A percentile compares a stretch with the other conserved stretches of the same genome.
phyloP scores from a whole-genome alignment of 2,888 invertebrate genomes.

The Chrysomela aeneicollis region DNA sequence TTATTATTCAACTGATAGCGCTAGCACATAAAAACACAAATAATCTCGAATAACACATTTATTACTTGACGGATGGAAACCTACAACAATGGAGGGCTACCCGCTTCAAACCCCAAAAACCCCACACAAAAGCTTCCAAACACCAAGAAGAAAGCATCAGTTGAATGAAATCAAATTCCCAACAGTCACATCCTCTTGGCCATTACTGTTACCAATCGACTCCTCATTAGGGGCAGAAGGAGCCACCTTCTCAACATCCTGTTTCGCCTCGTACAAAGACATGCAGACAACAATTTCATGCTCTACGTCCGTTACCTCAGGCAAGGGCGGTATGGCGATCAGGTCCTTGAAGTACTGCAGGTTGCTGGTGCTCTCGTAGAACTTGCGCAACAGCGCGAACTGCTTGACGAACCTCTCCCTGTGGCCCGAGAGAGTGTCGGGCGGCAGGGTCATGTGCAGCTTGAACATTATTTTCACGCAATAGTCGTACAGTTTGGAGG shows the following conservation, averaged over 20 bases:
- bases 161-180: neutral
- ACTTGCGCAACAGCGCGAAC: constrained; percentile 86
- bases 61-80: too few species aligned
- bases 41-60: neutral
- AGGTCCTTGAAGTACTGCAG: constrained; percentile 97
- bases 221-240: neutral
- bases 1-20: neutral
- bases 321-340: constrained; percentile 90
- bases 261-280: constrained; percentile 24
- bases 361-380: constrained; percentile 92
- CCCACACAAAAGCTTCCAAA: too few species aligned
- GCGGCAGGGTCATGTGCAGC: constrained; percentile 88
- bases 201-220: constrained; percentile 6
- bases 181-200: neutral
- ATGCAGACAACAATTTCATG: constrained; percentile 33
- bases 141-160: neutral
- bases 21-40: neutral
- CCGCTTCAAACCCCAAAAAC: too few species aligned
- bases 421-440: constrained; percentile 88
- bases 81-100: too few species aligned
- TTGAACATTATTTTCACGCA: constrained; percentile 96
- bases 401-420: constrained; percentile 89
- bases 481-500: constrained; percentile 95
- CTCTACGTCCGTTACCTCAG: constrained; percentile 69
- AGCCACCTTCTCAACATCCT: neutral